Evolutionary conservation across 2,113 vertebrate genomes (phyloP), one percentile per base, ranked within the genome.

Genomic region (Passer domesticus): DNA sequence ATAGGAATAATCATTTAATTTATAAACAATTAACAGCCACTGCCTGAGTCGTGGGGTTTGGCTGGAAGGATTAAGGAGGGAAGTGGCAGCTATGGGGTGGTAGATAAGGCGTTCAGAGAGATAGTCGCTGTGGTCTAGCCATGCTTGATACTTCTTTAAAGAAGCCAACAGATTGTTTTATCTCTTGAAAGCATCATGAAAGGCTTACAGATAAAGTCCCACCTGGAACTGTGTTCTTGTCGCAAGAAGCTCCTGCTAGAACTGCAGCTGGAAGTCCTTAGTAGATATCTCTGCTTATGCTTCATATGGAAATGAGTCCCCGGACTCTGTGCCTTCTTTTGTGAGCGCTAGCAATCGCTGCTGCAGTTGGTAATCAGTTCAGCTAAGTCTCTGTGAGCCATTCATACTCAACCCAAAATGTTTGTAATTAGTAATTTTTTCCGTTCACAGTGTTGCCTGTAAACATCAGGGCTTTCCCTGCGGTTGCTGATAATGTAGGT

Each of bases 161-260:
- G 74, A 86, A 91, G 35, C 83, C 60, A 72, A 1, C 43, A 56
- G 39, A 59, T 80, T 85, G 13, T 52, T 94, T 95, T 94, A 68
- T 96, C 56, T 95, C 77, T 79, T 90, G 59, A 87, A 94, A 93
- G 64, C 89, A 85, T 95, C 73, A 55, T 43, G 52, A 72, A 96
- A 94, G 55, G 39, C 58, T 94, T 83, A 43, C 39, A 50, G 92
- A 89, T 89, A 79, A 94, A 94, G 49, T 78, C 93, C 39, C 87
- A 89, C 89, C 91, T 94, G 89, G 69, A 94, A 19, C 77, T 58
- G 55, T 44, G 58, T 78, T 90, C 19, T 79, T 59, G 31, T 88
- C 4, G 1, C 52, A 56, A 81, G 93, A 86, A 82, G 28, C 41
- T 63, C 22, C 66, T 52, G 64, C 58, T 87, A 60, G 37, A 81